Evolutionary conservation across 2,888 invertebrate species (phyloP), one percentile per base, ranked within the genome.

Genomic region (Hemaris fuciformis): DNA sequence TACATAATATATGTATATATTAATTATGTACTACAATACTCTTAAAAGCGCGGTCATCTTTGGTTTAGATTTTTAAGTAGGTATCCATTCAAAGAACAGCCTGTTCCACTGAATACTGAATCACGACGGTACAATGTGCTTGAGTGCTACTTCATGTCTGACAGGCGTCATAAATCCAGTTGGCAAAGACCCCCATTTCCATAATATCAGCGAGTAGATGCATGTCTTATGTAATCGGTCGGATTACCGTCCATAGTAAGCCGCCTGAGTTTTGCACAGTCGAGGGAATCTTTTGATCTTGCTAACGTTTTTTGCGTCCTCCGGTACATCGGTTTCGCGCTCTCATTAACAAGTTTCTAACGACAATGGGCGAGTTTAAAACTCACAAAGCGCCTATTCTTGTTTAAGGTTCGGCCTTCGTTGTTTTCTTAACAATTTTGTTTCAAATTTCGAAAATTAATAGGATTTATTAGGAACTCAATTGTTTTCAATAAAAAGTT

Each of bases 251-350:
- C 70, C 70, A 70, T 74, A 74, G 77, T 76, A 78, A 80, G 75
- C 78, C 73, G 71, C 71, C 73, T 68, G 72, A 75, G 79, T 77
- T 83, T 76, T 74, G 75, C 80, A 79, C 80, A 79, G 80, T 75
- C 73, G 78, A 81, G 78, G 63, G 79, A 81, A 73, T 77, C 84
- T 82, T 87, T 85, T 86, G 85, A 84, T 82, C 82, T 64, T 61
- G 68, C 65, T 68, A 67, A 71, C 66, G 70, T 70, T 70, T 77
- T 74, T 75, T 70, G 62, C 67, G 64, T 58, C 60, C 48, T 20
- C 58, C 48, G 56, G 43, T 59, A 23, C 61, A 64, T 48, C 18
- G 25, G 58, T 64, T 64, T 67, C 38, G 61, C 71, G 23, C 34
- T 56, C 56, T 61, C 64, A 59, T 59, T 65, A 67, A 63, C 64